Evolutionary conservation across 2,888 invertebrate genomes (phyloP), one percentile per base, ranked within the genome.

Genomic region (Drosophila cognata): DNA sequence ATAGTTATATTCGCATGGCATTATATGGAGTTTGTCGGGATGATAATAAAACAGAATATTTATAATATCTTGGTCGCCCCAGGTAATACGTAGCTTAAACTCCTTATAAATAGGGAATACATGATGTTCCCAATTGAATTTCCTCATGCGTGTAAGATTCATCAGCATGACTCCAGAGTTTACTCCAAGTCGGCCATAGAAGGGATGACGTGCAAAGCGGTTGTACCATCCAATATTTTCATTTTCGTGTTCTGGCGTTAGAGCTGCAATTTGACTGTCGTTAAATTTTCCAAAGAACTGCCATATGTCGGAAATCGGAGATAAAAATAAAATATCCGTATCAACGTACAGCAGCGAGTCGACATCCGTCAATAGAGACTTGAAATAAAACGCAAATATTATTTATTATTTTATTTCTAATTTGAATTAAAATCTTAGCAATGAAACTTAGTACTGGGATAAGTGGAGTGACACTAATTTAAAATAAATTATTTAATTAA

Each of bases 111-210:
- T 96, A 5, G 97, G 96, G 76, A 96, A 94, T 35, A 98, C 95
- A 91, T 97, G 96, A 72, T 96, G 95, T 70, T 96, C 95, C 98
- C 99, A 99, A 33, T 96, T 95, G 88, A 98, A 97, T 35, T 94
- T 93, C 72, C 98, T 94, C 97, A 99, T 97, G 89, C 97, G 95
- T 0, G 98, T 98, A 61, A 99, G 94, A 93, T 99, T 98, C 99
- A 99, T 99, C 59, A 99, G 93, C 98, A 99, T 99, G 0, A 99
- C 98, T 43, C 99, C 99, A 1, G 99, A 98, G 94, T 99, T 99
- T 0, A 99, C 95, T 69, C 99, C 99, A 6, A 93, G 74, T 25
- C 80, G 77, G 70, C 97, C 97, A 94, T 97, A 98, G 92, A 96
- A 99, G 0, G 99, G 99, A 94, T 99, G 99, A 79, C 97, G 96